Percentiles rank a stretch among this genome's conserved stretches.
Evolutionary conservation across 2,888 invertebrate species (phyloP).

Genomic region (Mimumesa dahlbomi): DNA sequence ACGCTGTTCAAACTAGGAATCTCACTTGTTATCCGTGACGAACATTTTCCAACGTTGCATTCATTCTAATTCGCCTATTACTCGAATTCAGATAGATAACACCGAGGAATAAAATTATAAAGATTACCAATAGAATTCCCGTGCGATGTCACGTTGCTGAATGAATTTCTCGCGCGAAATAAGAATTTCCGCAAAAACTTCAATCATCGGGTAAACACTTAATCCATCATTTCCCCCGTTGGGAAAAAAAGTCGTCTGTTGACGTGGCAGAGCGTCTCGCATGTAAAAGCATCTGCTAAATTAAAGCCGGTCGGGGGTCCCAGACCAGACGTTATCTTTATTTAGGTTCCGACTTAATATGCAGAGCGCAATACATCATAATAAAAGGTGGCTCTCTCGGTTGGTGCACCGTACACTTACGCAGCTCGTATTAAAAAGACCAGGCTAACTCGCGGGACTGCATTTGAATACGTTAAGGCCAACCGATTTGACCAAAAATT

Average conservation of each 20-base stretch:
- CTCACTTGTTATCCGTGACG: too few relatives aligned
- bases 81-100: too few relatives aligned
- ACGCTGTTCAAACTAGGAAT: too few relatives aligned
- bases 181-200: too few relatives aligned
- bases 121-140: too few relatives aligned
- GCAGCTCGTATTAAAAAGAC: constrained; percentile 31
- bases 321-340: constrained; percentile 48
- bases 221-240: constrained; percentile 6
- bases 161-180: too few relatives aligned
- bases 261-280: constrained; percentile 9
- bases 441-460: constrained; percentile 37
- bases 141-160: too few relatives aligned
- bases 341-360: constrained; percentile 53
- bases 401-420: constrained; percentile 21
- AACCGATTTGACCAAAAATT: constrained; percentile 26
- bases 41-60: too few relatives aligned
- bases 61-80: too few relatives aligned
- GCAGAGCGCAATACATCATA: constrained; percentile 55
- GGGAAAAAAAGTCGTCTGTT: background rate
- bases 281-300: constrained; percentile 31
- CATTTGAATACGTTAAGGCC: constrained; percentile 43
- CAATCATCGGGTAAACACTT: too few relatives aligned
- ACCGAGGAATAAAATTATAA: too few relatives aligned
- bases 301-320: constrained; percentile 34
- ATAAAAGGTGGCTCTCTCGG: constrained; percentile 43